phyloP scores from a whole-genome alignment of 23 tunicate species.

The Halocynthia roretzi region DNA sequence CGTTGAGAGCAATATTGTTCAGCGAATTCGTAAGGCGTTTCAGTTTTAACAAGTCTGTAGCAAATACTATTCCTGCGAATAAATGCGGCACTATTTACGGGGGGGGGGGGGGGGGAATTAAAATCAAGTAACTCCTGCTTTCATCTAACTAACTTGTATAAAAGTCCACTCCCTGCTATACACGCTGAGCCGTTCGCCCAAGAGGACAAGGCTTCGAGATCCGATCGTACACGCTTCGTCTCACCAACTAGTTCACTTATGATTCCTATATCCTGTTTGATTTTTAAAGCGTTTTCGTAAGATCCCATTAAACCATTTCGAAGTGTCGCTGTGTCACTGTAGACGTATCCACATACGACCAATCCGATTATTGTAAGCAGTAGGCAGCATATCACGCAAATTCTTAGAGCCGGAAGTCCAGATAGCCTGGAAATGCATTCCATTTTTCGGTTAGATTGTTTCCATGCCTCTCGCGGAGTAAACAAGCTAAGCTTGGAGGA shows the following conservation, averaged over 20 bases:
- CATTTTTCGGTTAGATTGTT: too few species aligned
- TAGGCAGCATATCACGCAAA: not conserved
- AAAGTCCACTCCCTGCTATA: not conserved
- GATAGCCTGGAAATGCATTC: not conserved
- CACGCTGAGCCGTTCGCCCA: not conserved
- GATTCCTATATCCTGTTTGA: not conserved
- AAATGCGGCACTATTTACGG: not conserved
- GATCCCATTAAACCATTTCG: not conserved
- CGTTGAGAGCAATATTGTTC: not conserved
- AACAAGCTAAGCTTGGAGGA: too few species aligned
- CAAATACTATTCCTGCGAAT: not conserved
- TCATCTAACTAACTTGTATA: not conserved
- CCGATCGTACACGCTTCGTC: not conserved
- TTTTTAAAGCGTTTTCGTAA: not conserved
- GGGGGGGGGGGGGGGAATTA: not conserved
- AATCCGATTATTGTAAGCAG: not conserved
- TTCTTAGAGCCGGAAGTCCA: conserved; percentile 4
- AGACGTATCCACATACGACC: not conserved
- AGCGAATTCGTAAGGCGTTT: not conserved
- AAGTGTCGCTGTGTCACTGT: not conserved
- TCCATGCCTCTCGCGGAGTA: too few species aligned
- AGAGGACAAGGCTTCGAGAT: not conserved
- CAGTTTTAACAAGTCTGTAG: not conserved
- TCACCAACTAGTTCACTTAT: not conserved
- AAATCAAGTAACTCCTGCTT: not conserved